A percentile compares a stretch with the other conserved stretches of the same genome.
These are phyloP conservation scores for Pongo pygmaeus DNA, from an alignment of 2,113 vertebrate species.

Conservation along the genomic window DNA sequence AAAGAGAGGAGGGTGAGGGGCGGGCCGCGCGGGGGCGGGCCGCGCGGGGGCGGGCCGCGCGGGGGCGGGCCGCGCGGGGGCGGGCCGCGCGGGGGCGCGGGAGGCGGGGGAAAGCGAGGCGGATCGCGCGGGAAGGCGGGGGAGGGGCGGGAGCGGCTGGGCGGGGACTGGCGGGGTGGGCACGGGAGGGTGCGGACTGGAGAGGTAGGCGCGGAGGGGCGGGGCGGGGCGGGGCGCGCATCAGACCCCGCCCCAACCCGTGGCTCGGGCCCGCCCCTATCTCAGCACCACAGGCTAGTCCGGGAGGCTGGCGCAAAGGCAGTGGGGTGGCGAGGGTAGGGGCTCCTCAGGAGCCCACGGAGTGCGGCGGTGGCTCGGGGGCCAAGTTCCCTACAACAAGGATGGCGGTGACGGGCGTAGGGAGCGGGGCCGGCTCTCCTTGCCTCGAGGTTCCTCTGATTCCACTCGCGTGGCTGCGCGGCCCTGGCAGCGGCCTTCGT, in stretches of 20 bases:
- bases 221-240: accelerated
- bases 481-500: not conserved
- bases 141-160: accelerated
- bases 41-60: not conserved
- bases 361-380: too few relatives aligned
- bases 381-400: too few relatives aligned
- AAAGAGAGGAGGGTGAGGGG: conserved; percentile 18
- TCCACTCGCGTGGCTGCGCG: not conserved
- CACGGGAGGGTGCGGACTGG: not conserved
- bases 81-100: not conserved
- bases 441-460: not conserved
- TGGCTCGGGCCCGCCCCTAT: not conserved
- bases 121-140: not conserved
- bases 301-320: too few relatives aligned
- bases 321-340: not conserved
- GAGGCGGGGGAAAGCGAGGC: not conserved
- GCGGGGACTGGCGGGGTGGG: not conserved
- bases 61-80: not conserved
- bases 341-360: not conserved
- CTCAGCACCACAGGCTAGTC: not conserved
- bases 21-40: not conserved
- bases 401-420: not conserved
- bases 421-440: too few relatives aligned
- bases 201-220: too few relatives aligned
- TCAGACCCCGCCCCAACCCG: not conserved